These are phyloP conservation scores for Anas capensis DNA, from an alignment of 2,797 vertebrate species.

Conservation along the genomic window DNA sequence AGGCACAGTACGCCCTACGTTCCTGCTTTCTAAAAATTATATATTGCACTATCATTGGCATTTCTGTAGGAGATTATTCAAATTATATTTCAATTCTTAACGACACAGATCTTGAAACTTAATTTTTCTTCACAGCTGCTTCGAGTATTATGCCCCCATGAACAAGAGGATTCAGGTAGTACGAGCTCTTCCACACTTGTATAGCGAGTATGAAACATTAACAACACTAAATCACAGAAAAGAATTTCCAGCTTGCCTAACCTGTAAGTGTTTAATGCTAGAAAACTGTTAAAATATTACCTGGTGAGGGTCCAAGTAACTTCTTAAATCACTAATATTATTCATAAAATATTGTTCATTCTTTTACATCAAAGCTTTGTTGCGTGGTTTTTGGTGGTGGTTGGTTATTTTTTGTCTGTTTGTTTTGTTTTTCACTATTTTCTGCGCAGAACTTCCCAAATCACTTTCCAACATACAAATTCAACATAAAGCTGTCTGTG, in stretches of 20 bases:
- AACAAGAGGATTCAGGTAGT: background rate
- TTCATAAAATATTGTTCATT: background rate
- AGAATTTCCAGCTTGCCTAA: background rate
- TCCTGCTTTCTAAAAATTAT: background rate
- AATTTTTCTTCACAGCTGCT: background rate
- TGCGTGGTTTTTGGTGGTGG: too few relatives aligned
- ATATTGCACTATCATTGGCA: background rate
- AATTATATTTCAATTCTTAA: background rate
- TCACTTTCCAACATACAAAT: background rate
- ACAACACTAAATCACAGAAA: background rate
- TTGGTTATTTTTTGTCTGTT: too few relatives aligned
- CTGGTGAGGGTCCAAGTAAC: background rate
- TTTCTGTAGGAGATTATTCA: background rate
- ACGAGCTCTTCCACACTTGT: background rate
- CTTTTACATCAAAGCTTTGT: background rate
- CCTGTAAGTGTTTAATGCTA: background rate
- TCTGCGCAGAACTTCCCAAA: background rate
- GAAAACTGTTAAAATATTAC: slow-evolving; percentile 1
- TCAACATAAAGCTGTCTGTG: background rate
- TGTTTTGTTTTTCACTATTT: background rate
- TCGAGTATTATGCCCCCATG: background rate
- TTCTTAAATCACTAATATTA: background rate
- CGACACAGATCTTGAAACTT: background rate
- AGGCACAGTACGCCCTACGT: background rate
- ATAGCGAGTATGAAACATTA: background rate